Conservation (phyloP, 2,113 vertebrate species). For the Paratilapia polleni region DNA sequence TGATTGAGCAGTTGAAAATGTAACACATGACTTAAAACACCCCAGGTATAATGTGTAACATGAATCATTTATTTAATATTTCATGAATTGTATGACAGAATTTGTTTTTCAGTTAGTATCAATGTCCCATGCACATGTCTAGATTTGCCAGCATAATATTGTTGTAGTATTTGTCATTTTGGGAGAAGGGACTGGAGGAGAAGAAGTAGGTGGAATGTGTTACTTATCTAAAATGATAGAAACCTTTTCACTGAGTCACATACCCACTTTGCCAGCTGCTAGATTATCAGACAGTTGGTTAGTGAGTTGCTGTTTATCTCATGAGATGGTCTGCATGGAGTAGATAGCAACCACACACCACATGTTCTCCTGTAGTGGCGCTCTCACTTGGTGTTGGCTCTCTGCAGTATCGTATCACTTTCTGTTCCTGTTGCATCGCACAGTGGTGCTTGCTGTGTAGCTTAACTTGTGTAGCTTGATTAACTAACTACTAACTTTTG, state of each 20-base stretch:
- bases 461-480: too few relatives aligned
- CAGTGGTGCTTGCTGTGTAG: too few relatives aligned
- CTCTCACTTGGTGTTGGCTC: too few relatives aligned
- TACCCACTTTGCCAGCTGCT: constrained; percentile 1
- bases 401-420: too few relatives aligned
- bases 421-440: too few relatives aligned
- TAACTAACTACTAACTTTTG: too few relatives aligned
- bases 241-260: constrained; percentile 18
- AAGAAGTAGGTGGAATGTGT: constrained; percentile 37
- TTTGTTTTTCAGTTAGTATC: not conserved
- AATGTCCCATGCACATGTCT: not conserved
- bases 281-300: constrained; percentile 15
- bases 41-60: not conserved
- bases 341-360: too few relatives aligned
- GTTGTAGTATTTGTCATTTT: constrained; percentile 26
- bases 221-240: constrained; percentile 25
- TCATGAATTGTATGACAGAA: not conserved
- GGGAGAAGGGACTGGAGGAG: not conserved
- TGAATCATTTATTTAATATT: not conserved
- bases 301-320: not conserved
- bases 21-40: not conserved
- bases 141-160: not conserved
- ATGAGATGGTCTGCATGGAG: not conserved
- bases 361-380: too few relatives aligned
- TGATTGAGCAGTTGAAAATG: not conserved